phyloP scores from a whole-genome alignment of 2,888 invertebrate species.

The Drosophila sordidula region DNA sequence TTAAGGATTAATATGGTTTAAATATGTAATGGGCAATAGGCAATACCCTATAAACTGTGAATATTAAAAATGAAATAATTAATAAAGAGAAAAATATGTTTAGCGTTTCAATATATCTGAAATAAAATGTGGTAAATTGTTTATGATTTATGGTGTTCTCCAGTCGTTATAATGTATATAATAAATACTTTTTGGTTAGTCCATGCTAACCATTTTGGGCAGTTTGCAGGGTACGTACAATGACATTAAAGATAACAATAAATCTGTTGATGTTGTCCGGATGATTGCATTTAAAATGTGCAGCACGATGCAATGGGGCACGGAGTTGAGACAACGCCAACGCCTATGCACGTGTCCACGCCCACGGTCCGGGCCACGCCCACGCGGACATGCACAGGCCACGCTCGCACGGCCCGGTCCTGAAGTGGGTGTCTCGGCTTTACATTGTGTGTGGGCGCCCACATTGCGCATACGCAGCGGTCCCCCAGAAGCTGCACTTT shows the following conservation, averaged over 20 bases:
- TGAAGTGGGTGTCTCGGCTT: conserved; percentile 1
- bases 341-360: conserved; percentile 18
- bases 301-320: conserved; percentile 25
- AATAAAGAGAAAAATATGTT: too few relatives aligned
- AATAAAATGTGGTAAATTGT: too few relatives aligned
- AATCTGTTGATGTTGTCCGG: neutral
- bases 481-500: conserved; percentile 36
- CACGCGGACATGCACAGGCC: neutral
- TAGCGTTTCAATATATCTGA: too few relatives aligned
- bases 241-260: neutral
- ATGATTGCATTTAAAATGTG: conserved; percentile 30
- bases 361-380: conserved; percentile 4
- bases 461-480: conserved; percentile 59
- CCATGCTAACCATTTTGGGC: neutral
- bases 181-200: too few relatives aligned
- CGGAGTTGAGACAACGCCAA: conserved; percentile 16
- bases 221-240: neutral
- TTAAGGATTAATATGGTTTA: conserved; percentile 1
- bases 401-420: neutral
- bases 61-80: neutral
- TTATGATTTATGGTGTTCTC: too few relatives aligned
- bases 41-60: neutral
- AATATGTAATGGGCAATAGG: too few relatives aligned
- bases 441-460: conserved; percentile 4
- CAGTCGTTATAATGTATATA: too few relatives aligned